Conservation (phyloP, 2,113 vertebrate genomes). For the Tichodroma muraria region DNA sequence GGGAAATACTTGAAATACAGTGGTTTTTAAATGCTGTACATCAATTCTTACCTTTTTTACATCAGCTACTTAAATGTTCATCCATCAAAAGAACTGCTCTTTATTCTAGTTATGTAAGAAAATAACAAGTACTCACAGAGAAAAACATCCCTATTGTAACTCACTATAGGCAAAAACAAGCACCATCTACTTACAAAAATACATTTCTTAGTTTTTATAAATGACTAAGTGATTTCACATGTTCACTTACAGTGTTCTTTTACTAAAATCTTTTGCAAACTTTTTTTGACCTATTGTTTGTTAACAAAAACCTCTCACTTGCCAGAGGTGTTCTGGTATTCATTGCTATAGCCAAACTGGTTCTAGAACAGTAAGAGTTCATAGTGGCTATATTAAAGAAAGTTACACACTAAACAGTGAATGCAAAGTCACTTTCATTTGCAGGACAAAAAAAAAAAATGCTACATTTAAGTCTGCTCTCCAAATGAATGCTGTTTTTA, state of each 20-base stretch:
- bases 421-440: neutral
- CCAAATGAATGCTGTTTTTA: neutral
- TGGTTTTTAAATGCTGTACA: accelerated
- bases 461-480: neutral
- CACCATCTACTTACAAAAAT: neutral
- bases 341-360: neutral
- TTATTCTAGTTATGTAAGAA: neutral
- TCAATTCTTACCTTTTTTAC: neutral
- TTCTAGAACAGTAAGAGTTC: neutral
- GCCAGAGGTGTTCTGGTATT: neutral
- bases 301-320: neutral
- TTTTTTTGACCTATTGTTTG: neutral
- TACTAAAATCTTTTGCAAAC: neutral
- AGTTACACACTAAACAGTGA: neutral
- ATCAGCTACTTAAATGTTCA: neutral
- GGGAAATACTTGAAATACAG: neutral
- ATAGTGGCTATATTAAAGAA: neutral
- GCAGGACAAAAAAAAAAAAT: neutral
- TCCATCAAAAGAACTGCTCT: neutral
- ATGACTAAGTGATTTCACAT: neutral
- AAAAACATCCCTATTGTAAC: neutral
- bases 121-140: neutral
- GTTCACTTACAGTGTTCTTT: neutral
- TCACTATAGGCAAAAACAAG: neutral
- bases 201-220: neutral